Conservation (phyloP, 2,888 invertebrate species). For the Corythucha ciliata region DNA sequence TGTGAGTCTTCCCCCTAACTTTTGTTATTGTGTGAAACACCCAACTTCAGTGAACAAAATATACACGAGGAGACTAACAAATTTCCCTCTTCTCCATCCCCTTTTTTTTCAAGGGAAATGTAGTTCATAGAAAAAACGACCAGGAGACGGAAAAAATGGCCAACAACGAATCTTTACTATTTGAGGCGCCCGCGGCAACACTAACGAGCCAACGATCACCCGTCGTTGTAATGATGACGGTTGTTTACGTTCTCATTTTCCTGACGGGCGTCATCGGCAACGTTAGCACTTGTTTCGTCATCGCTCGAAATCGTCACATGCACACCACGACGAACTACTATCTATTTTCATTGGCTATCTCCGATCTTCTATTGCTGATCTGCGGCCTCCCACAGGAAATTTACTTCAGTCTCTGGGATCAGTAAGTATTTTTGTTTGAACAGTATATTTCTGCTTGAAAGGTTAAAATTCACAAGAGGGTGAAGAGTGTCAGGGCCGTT, state of each 20-base stretch:
- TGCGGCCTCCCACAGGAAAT: constrained; percentile 74
- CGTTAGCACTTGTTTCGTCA: constrained; percentile 67
- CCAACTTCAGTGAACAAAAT: no score
- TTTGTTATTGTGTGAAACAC: no score
- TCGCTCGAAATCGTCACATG: constrained; percentile 65
- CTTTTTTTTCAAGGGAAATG: no score
- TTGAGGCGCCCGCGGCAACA: no score
- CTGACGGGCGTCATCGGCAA: constrained; percentile 66
- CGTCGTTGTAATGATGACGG: constrained; percentile 56
- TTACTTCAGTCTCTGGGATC: constrained; percentile 64
- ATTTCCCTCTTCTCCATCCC: no score
- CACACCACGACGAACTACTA: constrained; percentile 78
- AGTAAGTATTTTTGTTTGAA: constrained; percentile 36
- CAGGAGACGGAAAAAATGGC: no score
- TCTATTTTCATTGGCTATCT: constrained; percentile 68
- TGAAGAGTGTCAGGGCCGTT: no score
- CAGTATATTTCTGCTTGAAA: neutral
- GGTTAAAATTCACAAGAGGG: neutral
- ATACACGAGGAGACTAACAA: no score
- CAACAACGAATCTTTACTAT: no score
- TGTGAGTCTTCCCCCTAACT: no score
- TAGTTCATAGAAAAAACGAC: no score
- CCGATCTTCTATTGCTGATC: constrained; percentile 62
- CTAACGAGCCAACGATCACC: constrained; percentile 47
- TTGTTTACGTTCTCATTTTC: constrained; percentile 60